These are phyloP conservation scores for Cryptoprocta ferox DNA, from an alignment of 2,797 vertebrate genomes.

Conservation along the genomic window DNA sequence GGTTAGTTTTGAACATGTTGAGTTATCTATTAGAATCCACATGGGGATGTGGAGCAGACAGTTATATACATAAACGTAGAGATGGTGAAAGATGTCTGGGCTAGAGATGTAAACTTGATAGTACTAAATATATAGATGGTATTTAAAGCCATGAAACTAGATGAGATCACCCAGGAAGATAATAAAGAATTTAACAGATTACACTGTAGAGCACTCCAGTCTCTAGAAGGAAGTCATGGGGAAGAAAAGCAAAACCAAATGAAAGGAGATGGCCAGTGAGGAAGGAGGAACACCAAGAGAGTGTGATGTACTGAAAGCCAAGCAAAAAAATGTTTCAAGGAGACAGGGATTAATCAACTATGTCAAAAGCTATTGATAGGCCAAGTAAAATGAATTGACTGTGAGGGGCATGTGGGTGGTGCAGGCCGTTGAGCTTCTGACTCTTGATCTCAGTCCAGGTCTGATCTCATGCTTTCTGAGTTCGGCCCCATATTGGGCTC, in stretches of 20 bases:
- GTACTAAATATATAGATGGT: neutral
- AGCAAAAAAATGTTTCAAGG: neutral
- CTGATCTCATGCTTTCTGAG: no score
- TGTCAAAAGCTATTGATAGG: neutral
- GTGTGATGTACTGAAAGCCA: neutral
- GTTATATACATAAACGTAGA: neutral
- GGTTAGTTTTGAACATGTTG: neutral
- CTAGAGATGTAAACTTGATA: neutral
- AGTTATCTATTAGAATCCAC: neutral
- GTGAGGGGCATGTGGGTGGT: neutral
- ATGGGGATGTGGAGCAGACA: neutral
- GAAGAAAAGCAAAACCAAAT: neutral
- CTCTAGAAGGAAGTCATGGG: neutral
- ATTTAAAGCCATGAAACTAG: neutral
- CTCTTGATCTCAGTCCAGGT: no score
- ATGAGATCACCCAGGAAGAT: conserved; percentile 15
- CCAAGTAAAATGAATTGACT: neutral
- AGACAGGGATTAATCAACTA: neutral
- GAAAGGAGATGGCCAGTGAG: neutral
- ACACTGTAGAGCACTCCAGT: neutral
- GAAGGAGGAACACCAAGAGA: neutral
- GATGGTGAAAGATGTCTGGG: neutral
- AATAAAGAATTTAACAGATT: neutral
- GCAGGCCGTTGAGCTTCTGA: neutral
- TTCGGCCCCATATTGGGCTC: no score